A percentile compares a stretch with the other conserved stretches of the same genome.
Evolutionary conservation across 2,113 vertebrate species (phyloP).

Genomic region (Archilochus colubris): DNA sequence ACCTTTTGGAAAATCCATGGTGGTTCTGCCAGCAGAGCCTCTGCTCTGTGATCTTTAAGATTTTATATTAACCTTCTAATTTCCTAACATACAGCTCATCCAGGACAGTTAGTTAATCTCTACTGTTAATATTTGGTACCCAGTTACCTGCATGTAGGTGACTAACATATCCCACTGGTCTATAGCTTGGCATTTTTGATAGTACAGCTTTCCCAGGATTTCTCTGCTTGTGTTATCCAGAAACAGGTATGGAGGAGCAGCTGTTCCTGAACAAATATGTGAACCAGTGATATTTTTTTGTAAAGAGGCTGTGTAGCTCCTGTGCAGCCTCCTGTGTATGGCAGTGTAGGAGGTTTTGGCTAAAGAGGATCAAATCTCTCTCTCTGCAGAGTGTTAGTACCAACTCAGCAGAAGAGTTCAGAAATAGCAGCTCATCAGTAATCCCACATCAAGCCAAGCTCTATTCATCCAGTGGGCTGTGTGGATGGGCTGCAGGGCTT

Average conservation of each 20-base stretch:
- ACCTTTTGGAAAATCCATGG: background rate
- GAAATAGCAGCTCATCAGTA: background rate
- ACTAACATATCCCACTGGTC: background rate
- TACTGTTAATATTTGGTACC: background rate
- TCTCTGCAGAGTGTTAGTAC: background rate
- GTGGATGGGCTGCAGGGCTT: conserved; percentile 11
- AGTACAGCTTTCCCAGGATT: background rate
- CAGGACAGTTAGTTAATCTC: background rate
- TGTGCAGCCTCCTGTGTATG: background rate
- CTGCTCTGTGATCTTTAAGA: background rate
- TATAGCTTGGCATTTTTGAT: background rate
- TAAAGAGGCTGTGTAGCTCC: background rate
- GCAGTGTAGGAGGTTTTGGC: background rate
- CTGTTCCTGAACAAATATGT: background rate
- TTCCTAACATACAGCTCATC: background rate
- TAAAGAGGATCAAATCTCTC: background rate
- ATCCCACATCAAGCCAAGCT: background rate
- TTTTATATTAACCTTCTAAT: background rate
- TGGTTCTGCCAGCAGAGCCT: background rate
- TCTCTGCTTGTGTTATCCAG: background rate
- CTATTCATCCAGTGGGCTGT: background rate
- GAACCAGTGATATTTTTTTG: background rate
- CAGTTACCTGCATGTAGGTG: background rate
- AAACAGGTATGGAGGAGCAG: background rate
- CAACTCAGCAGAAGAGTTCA: background rate